phyloP scores from a whole-genome alignment of 2,797 vertebrate species.

The Moxostoma hubbsi region DNA sequence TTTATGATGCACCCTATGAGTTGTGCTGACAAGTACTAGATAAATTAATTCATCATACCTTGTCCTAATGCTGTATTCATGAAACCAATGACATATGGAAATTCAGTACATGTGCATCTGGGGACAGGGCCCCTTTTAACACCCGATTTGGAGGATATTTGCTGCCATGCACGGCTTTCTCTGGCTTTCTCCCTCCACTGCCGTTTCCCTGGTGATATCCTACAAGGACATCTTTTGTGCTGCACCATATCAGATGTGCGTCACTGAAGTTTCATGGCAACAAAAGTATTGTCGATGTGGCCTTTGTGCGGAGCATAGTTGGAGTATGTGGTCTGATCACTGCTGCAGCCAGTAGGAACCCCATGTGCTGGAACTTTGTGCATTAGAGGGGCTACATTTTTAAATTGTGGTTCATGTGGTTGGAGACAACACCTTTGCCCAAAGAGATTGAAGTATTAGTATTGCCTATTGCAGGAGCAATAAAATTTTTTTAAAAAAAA shows the following conservation, averaged over 20 bases:
- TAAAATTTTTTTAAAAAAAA: not conserved
- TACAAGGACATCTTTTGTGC: constrained; percentile 50
- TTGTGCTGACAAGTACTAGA: not conserved
- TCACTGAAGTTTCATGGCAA: constrained; percentile 38
- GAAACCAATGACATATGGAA: constrained; percentile 35
- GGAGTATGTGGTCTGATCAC: constrained; percentile 20
- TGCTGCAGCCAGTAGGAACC: constrained; percentile 1
- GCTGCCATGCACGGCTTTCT: constrained; percentile 6
- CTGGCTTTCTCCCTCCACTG: not conserved
- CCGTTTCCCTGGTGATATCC: constrained; percentile 47
- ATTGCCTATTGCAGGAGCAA: not conserved
- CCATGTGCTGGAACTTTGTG: not conserved
- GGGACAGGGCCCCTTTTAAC: constrained; percentile 3
- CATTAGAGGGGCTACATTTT: not conserved
- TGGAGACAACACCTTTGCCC: not conserved
- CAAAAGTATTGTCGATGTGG: constrained; percentile 22
- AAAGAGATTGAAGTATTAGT: not conserved
- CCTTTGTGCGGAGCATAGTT: constrained; percentile 32
- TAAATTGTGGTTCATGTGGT: constrained; percentile 1
- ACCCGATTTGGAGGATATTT: constrained; percentile 43
- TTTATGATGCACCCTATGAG: constrained; percentile 27
- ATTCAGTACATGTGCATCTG: constrained; percentile 8
- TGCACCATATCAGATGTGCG: constrained; percentile 16
- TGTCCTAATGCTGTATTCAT: constrained; percentile 30
- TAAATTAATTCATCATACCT: constrained; percentile 37